Evolutionary conservation across 2,113 vertebrate species (phyloP), one percentile per base, ranked within the genome.

Genomic region (Asarcornis scutulata): DNA sequence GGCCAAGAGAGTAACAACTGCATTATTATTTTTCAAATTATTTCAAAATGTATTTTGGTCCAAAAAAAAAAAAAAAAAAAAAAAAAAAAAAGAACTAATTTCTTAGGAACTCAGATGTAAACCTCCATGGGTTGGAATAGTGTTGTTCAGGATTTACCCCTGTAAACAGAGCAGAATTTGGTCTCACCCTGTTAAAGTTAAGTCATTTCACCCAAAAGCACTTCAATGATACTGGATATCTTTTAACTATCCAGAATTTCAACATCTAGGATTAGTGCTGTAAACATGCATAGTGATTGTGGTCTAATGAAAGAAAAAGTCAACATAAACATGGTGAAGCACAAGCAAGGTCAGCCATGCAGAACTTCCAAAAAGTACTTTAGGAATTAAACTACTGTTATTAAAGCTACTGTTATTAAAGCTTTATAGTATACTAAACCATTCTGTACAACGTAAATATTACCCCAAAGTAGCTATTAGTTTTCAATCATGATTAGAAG

Each of bases 151-250:
- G 29, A 77, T 83, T 63, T 52, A 58, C 4, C 17, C 38, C 44
- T 48, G 22, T 52, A 86, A 89, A 93, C 1, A 72, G 27, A 83
- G 38, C 34, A 83, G 62, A 86, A 79, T 84, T 79, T 73, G 44
- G 62, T 82, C 64, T 85, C 11, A 2, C 6, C 6, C 26, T 0
- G 0, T 66, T 88, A 81, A 66, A 81, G 31, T 0, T 0, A 68
- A 82, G 48, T 46, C 0, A 6, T 46, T 91, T 89, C 15, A 17
- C 53, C 44, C 0, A 2, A 40, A 79, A 60, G 0, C 90, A 42
- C 34, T 66, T 76, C 34, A 86, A 0, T 58, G 34, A 64, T 40
- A 81, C 34, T 15, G 34, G 78, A 68, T 40, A 27, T 72, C 56
- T 48, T 88, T 78, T n/a, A 88, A 83, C 52, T 75, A 32, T 12